These are phyloP conservation scores for Platerodrilus igneus DNA, from an alignment of 2,888 invertebrate species.

Conservation along the genomic window DNA sequence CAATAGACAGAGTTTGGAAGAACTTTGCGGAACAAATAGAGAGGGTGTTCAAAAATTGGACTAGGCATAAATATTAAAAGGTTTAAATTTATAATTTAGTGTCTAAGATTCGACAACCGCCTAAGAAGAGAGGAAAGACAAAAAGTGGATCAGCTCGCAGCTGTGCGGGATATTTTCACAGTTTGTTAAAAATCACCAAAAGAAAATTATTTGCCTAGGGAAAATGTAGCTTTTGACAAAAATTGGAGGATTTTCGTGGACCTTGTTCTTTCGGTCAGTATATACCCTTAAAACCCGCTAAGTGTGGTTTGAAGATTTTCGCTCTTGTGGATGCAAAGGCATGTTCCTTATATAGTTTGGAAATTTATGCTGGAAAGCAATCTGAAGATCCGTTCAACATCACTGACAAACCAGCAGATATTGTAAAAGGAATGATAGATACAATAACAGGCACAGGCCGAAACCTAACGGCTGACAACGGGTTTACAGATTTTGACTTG, in stretches of 20 bases:
- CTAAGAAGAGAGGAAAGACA: constrained; percentile 20
- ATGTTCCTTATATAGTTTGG: constrained; percentile 29
- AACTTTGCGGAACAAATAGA: constrained; percentile 2
- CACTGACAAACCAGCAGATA: constrained; percentile 20
- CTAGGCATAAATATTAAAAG: constrained; percentile 27
- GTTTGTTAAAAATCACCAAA: constrained; percentile 35
- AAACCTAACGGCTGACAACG: constrained; percentile 26
- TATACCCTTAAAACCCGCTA: constrained; percentile 34
- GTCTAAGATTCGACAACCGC: constrained; percentile 30
- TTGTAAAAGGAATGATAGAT: constrained; percentile 24
- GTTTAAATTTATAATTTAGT: constrained; percentile 27
- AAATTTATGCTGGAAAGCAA: constrained; percentile 29
- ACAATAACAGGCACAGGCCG: constrained; percentile 23
- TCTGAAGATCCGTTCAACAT: constrained; percentile 21
- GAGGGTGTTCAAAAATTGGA: constrained; percentile 30
- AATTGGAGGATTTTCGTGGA: constrained; percentile 31
- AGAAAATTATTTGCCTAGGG: constrained; percentile 26
- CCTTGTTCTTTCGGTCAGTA: constrained; percentile 34
- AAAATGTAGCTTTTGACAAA: constrained; percentile 34
- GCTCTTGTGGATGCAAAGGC: constrained; percentile 31
- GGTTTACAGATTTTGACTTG: constrained; percentile 22
- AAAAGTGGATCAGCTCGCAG: constrained; percentile 25
- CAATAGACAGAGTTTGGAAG: too few relatives aligned
- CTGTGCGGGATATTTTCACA: constrained; percentile 32
- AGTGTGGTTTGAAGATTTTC: constrained; percentile 34